These are phyloP conservation scores for Bothrops jararaca DNA, from an alignment of 2,113 vertebrate species.

Conservation along the genomic window DNA sequence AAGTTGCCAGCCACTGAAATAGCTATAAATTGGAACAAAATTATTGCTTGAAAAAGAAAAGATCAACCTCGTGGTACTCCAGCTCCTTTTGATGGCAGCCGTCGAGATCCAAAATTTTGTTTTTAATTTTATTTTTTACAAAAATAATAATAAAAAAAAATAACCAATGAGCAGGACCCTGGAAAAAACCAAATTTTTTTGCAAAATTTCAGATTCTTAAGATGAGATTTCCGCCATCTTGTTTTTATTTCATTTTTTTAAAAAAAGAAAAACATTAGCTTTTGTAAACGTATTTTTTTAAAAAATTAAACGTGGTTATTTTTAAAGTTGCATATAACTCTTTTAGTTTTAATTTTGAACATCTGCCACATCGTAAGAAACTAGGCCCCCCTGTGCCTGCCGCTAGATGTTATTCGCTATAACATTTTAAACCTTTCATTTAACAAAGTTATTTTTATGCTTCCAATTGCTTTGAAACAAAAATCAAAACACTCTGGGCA, in stretches of 20 bases:
- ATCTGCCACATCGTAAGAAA: neutral
- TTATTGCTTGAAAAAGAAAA: neutral
- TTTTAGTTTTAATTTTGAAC: neutral
- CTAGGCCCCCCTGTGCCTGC: neutral
- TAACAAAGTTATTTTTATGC: constrained; percentile 17
- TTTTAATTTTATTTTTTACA: neutral
- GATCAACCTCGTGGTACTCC: neutral
- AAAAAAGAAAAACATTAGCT: neutral
- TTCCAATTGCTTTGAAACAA: constrained; percentile 24
- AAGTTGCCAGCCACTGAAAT: neutral
- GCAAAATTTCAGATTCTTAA: neutral
- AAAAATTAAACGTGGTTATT: neutral
- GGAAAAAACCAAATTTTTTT: neutral
- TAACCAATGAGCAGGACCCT: neutral
- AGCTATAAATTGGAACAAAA: neutral
- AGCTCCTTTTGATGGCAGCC: neutral
- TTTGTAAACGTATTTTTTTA: neutral
- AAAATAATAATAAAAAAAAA: too few relatives aligned
- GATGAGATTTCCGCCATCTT: neutral
- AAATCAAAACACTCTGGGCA: constrained; percentile 5
- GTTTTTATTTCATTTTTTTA: neutral
- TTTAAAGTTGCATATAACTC: neutral
- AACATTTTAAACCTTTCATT: neutral
- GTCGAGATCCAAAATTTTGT: neutral
- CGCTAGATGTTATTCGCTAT: neutral